A percentile compares a stretch with the other conserved stretches of the same genome.
Conservation (phyloP, 2,113 vertebrate genomes). For the Erythrolamprus reginae region DNA sequence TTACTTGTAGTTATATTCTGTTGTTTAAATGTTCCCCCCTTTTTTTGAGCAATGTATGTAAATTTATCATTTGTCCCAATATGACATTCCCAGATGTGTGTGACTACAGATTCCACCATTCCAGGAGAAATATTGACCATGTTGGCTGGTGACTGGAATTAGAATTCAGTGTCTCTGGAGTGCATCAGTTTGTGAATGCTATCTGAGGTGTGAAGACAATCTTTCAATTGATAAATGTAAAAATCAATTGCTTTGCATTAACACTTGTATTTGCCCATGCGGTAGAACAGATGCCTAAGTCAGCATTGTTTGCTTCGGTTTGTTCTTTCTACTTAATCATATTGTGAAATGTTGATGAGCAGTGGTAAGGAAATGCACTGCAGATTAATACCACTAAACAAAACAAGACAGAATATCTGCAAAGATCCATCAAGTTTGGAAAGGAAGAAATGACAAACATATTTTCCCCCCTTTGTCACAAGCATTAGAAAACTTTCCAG, state of each 20-base stretch:
- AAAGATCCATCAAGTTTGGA: neutral
- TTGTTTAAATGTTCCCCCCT: too few relatives aligned
- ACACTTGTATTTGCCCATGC: neutral
- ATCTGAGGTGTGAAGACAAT: neutral
- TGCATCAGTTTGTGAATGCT: neutral
- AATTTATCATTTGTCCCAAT: neutral
- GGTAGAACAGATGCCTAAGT: neutral
- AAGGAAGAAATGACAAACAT: neutral
- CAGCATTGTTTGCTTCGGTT: constrained; percentile 16
- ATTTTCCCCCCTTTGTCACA: neutral
- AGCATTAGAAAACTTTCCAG: neutral
- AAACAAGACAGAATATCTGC: neutral
- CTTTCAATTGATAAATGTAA: constrained; percentile 4
- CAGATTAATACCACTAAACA: neutral
- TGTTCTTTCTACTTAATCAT: constrained; percentile 1
- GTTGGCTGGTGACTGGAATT: neutral
- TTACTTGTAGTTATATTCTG: too few relatives aligned
- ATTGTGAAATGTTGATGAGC: constrained; percentile 15
- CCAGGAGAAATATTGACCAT: neutral
- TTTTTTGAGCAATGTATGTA: too few relatives aligned
- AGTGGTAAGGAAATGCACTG: neutral
- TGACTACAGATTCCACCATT: neutral
- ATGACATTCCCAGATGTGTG: neutral
- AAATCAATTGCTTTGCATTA: constrained; percentile 16
- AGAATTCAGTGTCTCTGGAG: neutral